Evolutionary conservation across 2,113 vertebrate species (phyloP), one percentile per base, ranked within the genome.

Genomic region (Epinephelus lanceolatus): DNA sequence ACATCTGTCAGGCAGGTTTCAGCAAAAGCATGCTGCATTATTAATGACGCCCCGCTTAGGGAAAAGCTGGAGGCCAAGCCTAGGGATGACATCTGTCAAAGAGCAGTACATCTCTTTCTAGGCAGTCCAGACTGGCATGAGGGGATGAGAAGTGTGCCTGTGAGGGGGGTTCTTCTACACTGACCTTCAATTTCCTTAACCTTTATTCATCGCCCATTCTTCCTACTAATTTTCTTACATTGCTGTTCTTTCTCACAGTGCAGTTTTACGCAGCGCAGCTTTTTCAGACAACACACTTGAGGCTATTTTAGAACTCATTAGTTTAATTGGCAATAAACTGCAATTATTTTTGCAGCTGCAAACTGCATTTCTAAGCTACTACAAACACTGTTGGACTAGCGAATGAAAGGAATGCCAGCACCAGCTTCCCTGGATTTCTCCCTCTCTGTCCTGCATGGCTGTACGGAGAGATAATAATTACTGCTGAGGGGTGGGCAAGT

Each of bases 241-340:
- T 83, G 57, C 42, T n/a, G 17, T 60, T 33, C 30, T n/a, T 63
- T 47, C 76, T 83, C 59, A 65, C 45, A 10, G 67, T 83, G 66
- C 52, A 17, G 59, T 83, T 92, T 84, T 74, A 73, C 56, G 66
- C 84, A 45, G 33, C 42, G 11, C 42, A 89, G 81, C 85, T 92
- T 92, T 94, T 83, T 93, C 87, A 90, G 80, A 90, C 86, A 91
- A 72, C 88, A 88, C 92, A 89, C 95, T 94, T 80, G 80, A 86
- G 94, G 95, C 91, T 91, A 89, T 95, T 94, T 92, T 90, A 89
- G 83, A 93, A 93, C 93, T 95, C 94, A 95, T 96, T 96, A 95
- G 91, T 93, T 94, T 95, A 96, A 96, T 95, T 96, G 94, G 90
- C 94, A 95, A 92, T 95, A 95, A 95, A 94, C 83, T 80, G 91